A percentile compares a stretch with the other conserved stretches of the same genome.
phyloP scores from a whole-genome alignment of 2,113 vertebrate genomes.

The Microtus montanus region DNA sequence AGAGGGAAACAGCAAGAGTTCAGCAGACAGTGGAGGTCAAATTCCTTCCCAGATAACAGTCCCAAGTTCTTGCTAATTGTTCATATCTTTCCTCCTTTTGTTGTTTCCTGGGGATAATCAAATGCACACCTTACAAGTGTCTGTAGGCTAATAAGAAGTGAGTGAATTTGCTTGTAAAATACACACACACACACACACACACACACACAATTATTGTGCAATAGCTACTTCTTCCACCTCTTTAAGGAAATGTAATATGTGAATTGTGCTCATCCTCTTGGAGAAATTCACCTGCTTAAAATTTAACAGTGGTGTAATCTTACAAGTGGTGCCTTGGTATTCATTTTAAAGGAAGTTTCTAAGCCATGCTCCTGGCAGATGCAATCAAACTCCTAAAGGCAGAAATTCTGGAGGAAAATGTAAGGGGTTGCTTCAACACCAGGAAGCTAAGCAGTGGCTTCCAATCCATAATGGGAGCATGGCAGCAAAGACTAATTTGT shows the following conservation, averaged over 20 bases:
- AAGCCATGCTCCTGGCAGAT: too few species aligned
- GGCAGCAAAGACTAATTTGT: neutral
- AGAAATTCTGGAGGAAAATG: neutral
- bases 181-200: neutral
- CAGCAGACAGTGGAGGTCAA: neutral
- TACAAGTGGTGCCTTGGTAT: neutral
- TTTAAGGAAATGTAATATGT: neutral
- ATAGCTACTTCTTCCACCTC: neutral
- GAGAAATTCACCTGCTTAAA: neutral
- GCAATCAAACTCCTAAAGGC: neutral
- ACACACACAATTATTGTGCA: neutral
- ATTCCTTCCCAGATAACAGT: neutral
- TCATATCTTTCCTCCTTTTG: neutral
- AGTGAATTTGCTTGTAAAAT: neutral
- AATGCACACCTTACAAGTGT: neutral
- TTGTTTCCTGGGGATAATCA: neutral
- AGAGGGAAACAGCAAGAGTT: neutral
- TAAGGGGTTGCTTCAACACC: neutral
- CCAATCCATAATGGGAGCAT: neutral
- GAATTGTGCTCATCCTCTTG: neutral
- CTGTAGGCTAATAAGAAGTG: neutral
- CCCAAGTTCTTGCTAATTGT: neutral
- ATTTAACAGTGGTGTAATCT: neutral
- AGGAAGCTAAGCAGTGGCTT: neutral
- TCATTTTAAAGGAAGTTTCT: constrained; percentile 18